Evolutionary conservation across 2,888 invertebrate species (phyloP).

Genomic region (Drosophila kokeensis): DNA sequence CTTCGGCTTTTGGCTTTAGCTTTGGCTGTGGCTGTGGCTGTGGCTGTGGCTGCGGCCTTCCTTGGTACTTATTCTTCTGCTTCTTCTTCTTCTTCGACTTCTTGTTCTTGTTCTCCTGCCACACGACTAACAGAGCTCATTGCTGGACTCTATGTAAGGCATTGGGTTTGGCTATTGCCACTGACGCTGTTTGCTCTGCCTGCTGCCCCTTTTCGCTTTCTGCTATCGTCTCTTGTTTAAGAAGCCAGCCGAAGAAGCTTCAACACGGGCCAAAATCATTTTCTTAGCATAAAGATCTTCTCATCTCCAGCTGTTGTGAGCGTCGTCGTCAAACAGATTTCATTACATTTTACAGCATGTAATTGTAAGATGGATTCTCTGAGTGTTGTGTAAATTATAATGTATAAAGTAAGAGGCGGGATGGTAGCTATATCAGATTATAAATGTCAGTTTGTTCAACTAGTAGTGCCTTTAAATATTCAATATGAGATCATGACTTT

Average conservation of each 20-base stretch:
- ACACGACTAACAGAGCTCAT: conserved; percentile 44
- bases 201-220: conserved; percentile 51
- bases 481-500: background rate
- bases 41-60: conserved; percentile 20
- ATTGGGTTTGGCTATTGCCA: conserved; percentile 64
- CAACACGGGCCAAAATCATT: conserved; percentile 6
- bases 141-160: conserved; percentile 67
- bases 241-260: background rate
- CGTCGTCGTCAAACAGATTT: background rate
- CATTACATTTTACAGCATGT: conserved; percentile 25
- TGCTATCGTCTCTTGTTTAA: conserved; percentile 11
- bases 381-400: background rate
- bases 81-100: background rate
- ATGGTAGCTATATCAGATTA: background rate
- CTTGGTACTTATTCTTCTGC: conserved; percentile 31
- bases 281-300: conserved; percentile 2
- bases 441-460: background rate
- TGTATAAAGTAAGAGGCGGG: background rate
- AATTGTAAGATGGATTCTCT: background rate
- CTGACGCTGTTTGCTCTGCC: background rate
- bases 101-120: conserved; percentile 25
- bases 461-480: background rate
- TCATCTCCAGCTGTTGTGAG: conserved; percentile 29
- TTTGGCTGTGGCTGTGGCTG: background rate
- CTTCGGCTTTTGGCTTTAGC: conserved; percentile 29